phyloP scores from a whole-genome alignment of 2,888 invertebrate species.

The Drosophila greeni region DNA sequence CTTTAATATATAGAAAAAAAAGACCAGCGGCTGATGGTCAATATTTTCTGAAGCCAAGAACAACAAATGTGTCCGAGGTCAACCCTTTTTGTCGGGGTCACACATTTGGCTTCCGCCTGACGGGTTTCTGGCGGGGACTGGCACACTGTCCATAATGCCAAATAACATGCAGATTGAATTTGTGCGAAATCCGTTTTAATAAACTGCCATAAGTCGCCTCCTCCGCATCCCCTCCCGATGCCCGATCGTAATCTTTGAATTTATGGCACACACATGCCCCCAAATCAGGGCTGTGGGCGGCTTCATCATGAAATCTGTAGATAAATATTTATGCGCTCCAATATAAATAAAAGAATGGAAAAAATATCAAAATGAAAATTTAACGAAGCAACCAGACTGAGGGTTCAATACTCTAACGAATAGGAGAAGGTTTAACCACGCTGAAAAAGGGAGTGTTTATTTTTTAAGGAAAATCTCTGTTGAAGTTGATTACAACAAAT shows the following conservation, averaged over 20 bases:
- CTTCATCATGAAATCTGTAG: conserved; percentile 34
- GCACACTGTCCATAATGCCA: conserved; percentile 29
- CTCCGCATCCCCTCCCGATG: neutral
- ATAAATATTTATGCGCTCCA: conserved; percentile 67
- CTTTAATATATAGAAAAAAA: conserved; percentile 2
- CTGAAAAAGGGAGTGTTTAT: no score
- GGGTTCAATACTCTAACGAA: conserved; percentile 16
- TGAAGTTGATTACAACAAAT: no score
- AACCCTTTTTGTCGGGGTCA: conserved; percentile 16
- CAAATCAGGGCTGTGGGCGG: conserved; percentile 28
- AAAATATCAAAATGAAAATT: conserved; percentile 40
- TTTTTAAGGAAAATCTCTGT: no score
- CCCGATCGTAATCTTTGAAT: conserved; percentile 54
- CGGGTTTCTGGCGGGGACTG: conserved; percentile 1
- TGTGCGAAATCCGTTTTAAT: conserved; percentile 62
- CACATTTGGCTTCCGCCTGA: conserved; percentile 32
- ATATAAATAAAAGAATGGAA: conserved; percentile 61
- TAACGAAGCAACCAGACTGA: conserved; percentile 2
- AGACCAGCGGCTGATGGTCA: conserved; percentile 25
- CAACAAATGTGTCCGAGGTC: conserved; percentile 8
- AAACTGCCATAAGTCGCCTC: conserved; percentile 60
- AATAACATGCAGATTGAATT: conserved; percentile 66
- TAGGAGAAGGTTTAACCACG: no score
- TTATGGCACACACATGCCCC: conserved; percentile 42
- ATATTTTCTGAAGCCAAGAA: conserved; percentile 31